Evolutionary conservation across 2,113 vertebrate species (phyloP), one percentile per base, ranked within the genome.

Genomic region (Alectura lathami): DNA sequence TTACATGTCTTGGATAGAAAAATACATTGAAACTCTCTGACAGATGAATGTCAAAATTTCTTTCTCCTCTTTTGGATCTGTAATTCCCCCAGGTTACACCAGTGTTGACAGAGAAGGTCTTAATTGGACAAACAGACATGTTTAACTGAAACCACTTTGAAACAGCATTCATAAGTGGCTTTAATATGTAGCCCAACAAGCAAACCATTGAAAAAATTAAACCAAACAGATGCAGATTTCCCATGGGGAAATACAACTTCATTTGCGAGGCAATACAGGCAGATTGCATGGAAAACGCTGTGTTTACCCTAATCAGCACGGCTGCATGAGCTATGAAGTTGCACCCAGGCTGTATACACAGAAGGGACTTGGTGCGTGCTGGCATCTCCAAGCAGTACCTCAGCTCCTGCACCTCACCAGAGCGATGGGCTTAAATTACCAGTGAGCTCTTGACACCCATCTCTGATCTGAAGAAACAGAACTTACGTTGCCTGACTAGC

Each of bases 151-250:
- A 94, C 81, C 84, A 66, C 94, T 98, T 85, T 56, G 95, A 92
- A 85, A 96, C 86, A 89, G 62, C 83, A 51, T 54, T 80, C 92
- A 89, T 94, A 96, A 97, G 95, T 91, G 91, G 89, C 50, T 88
- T 97, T 96, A 96, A 96, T 96, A 93, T 67, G 91, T 74, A 91
- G 91, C 80, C 91, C 94, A 97, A 98, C 91, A 93, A 97, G 91
- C 86, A 97, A 98, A 96, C 94, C 88, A 47, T 95, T 75, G 94
- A 95, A 96, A 91, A 97, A 97, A 97, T 93, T 96, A 86, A 97
- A 88, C 83, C 67, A 92, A 95, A 96, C 86, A 97, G 97, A 96
- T 97, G 96, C 97, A 89, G 51, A 86, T 94, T 94, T 96, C 97
- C 89, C 95, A 59, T 11, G 90, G 93, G 96, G 86, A 79, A 89